Evolutionary conservation across 2,113 vertebrate species (phyloP).

Genomic region (Archilochus colubris): DNA sequence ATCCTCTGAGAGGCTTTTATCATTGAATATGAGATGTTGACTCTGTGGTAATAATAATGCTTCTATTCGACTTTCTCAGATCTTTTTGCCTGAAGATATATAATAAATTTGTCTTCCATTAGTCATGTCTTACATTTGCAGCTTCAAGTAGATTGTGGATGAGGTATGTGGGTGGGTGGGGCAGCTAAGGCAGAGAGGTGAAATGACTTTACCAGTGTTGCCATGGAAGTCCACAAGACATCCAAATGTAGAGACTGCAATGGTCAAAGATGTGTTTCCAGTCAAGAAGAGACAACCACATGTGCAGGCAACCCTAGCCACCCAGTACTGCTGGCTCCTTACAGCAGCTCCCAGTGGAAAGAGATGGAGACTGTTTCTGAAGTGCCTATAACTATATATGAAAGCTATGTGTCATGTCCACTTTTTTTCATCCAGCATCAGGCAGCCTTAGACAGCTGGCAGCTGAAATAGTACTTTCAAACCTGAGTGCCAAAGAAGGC

Average conservation of each 20-base stretch:
- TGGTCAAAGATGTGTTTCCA: background rate
- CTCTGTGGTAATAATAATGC: background rate
- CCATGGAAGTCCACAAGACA: background rate
- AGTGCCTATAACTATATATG: background rate
- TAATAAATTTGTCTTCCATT: background rate
- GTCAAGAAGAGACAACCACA: background rate
- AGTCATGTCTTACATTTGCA: background rate
- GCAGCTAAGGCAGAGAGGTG: background rate
- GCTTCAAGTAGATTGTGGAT: background rate
- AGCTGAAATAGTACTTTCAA: background rate
- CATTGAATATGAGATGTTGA: background rate
- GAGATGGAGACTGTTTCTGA: background rate
- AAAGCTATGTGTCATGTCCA: background rate
- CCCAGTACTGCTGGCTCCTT: background rate
- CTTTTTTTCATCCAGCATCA: background rate
- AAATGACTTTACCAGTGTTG: background rate
- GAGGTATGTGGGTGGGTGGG: background rate
- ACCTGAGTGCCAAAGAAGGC: background rate
- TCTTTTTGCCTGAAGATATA: background rate
- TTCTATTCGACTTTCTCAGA: background rate
- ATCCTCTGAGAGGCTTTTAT: constrained; percentile 40
- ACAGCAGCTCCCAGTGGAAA: background rate
- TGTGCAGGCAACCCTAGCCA: background rate
- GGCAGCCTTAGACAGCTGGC: background rate
- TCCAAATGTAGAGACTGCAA: background rate